Evolutionary conservation across 2,888 invertebrate species (phyloP).

Genomic region (Encarsia formosa): DNA sequence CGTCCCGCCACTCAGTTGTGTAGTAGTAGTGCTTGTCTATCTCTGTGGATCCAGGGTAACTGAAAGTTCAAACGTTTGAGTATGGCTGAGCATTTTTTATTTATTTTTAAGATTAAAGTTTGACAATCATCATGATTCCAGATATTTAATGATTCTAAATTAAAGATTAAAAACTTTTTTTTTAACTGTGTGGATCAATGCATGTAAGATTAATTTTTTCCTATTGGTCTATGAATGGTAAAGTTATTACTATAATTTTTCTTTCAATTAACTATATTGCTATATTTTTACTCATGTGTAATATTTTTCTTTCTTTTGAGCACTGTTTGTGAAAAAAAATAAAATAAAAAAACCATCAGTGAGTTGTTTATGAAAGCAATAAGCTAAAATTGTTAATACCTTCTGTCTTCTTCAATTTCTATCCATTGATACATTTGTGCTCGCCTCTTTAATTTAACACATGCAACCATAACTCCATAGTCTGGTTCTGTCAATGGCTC

Average conservation of each 20-base stretch:
- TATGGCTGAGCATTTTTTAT: too few species aligned
- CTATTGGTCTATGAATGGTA: too few species aligned
- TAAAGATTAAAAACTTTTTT: background rate
- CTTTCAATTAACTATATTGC: too few species aligned
- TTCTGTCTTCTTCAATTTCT: constrained; percentile 62
- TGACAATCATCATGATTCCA: too few species aligned
- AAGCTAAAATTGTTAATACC: constrained; percentile 44
- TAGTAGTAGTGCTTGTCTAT: constrained; percentile 75
- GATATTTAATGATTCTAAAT: too few species aligned
- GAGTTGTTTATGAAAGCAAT: constrained; percentile 8
- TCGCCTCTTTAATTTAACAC: constrained; percentile 77
- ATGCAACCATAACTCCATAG: constrained; percentile 78
- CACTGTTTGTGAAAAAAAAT: too few species aligned
- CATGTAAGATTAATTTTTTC: too few species aligned
- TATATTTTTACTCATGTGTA: too few species aligned
- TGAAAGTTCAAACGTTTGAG: constrained; percentile 2
- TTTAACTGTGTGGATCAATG: too few species aligned
- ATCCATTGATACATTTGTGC: constrained; percentile 96
- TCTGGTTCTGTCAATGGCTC: constrained; percentile 83
- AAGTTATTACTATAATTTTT: too few species aligned
- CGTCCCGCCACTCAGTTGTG: constrained; percentile 80
- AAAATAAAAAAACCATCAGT: constrained; percentile 40
- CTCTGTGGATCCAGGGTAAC: constrained; percentile 43
- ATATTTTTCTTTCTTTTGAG: too few species aligned
- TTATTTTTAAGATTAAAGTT: too few species aligned